phyloP scores from a whole-genome alignment of 2,888 invertebrate genomes.

The Morpho achilles region DNA sequence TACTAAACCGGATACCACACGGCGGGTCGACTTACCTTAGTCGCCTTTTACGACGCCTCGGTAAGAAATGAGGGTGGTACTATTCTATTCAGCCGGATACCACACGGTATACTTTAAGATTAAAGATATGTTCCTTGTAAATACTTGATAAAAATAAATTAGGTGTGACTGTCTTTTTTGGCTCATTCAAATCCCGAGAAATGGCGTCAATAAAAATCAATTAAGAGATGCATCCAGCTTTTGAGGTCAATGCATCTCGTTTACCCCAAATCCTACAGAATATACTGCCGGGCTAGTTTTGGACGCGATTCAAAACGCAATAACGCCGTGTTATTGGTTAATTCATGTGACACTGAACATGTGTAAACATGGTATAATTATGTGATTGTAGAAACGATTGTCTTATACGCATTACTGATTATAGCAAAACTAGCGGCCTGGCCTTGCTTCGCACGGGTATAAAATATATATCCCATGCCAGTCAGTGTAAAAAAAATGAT shows the following conservation, averaged over 20 bases:
- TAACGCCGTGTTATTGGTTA: conserved; percentile 7
- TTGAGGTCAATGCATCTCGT: background rate
- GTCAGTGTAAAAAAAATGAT: too few species aligned
- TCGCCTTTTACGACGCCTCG: too few species aligned
- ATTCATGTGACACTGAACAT: conserved; percentile 7
- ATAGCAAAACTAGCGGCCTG: too few species aligned
- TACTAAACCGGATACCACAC: too few species aligned
- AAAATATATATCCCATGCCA: too few species aligned
- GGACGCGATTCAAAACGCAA: conserved; percentile 9
- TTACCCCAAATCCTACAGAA: background rate
- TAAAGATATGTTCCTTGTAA: too few species aligned
- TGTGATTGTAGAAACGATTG: background rate
- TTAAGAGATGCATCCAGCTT: background rate
- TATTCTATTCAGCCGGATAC: too few species aligned
- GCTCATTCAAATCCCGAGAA: background rate
- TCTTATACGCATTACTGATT: too few species aligned
- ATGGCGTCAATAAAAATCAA: background rate
- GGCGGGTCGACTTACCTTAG: too few species aligned
- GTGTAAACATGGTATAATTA: conserved; percentile 3
- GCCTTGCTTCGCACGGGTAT: too few species aligned
- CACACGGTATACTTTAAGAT: too few species aligned
- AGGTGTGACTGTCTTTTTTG: background rate
- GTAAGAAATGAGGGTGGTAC: too few species aligned
- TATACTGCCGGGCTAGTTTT: conserved; percentile 1
- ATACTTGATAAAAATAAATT: background rate